Percentiles rank a stretch among this genome's conserved stretches.
These are phyloP conservation scores for Steinernema hermaphroditum DNA, from an alignment of 2,888 invertebrate genomes.

Conservation along the genomic window DNA sequence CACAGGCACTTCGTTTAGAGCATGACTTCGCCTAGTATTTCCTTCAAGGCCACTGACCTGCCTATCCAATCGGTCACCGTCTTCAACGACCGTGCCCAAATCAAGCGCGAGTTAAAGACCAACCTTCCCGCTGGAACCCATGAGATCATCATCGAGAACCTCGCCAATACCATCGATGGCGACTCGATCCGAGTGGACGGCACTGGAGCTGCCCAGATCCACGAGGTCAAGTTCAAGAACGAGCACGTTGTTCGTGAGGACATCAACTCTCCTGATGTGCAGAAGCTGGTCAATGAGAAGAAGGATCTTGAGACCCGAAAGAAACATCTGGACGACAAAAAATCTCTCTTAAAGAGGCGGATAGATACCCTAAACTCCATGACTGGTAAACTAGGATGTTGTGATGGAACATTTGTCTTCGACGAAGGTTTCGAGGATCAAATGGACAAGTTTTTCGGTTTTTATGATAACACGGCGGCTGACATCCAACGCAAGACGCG, in stretches of 20 bases:
- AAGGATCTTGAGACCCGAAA: constrained; percentile 35
- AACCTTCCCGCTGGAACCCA: not conserved
- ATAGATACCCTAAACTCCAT: constrained; percentile 56
- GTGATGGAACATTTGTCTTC: constrained; percentile 22
- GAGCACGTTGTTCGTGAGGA: constrained; percentile 39
- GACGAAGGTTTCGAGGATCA: constrained; percentile 33
- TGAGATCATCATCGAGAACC: constrained; percentile 43
- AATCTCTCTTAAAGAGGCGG: constrained; percentile 43
- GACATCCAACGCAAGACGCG: constrained; percentile 34
- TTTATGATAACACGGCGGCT: constrained; percentile 32
- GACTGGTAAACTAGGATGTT: constrained; percentile 39
- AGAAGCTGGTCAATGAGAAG: constrained; percentile 33
- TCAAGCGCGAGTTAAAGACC: constrained; percentile 41
- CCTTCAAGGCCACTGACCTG: not conserved
- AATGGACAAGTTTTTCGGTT: constrained; percentile 36
- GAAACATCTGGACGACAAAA: constrained; percentile 33
- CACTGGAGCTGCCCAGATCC: constrained; percentile 47
- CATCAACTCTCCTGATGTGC: constrained; percentile 40
- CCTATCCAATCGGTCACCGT: constrained; percentile 42
- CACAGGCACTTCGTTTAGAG: constrained; percentile 35
- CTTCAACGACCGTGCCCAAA: constrained; percentile 60
- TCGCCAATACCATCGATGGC: constrained; percentile 40
- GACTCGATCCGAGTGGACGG: constrained; percentile 60
- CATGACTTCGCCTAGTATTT: not conserved
- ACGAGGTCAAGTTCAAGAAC: constrained; percentile 52